Evolutionary conservation across 2,888 invertebrate genomes (phyloP), one percentile per base, ranked within the genome.

Genomic region (Acanthoscelides obtectus): DNA sequence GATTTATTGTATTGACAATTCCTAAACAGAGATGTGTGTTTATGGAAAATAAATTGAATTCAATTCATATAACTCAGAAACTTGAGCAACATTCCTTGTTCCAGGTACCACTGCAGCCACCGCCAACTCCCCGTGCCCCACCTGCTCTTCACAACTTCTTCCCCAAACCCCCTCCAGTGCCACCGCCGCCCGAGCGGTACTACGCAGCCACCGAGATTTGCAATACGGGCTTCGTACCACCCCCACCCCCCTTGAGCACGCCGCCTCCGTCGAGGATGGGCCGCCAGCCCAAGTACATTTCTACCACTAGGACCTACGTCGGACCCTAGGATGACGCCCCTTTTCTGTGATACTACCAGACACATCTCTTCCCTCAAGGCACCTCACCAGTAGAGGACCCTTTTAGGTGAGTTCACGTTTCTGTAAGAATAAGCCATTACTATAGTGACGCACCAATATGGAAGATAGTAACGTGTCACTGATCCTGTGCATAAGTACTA

Each of bases 181-280:
- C 91, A 75, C 92, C 91, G 72, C 90, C 90, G 66, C 88, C 90
- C 75, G 91, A 91, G 85, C 89, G 90, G 84, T 92, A 92, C 86
- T 92, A 92, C 86, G 91, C 92, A 77, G 90, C 91, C 78, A 90
- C 91, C 75, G 91, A 92, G 85, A 90, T 92, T 80, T 88, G 88
- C 25, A 88, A 88, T 81, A 80, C 82, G 69, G 82, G 83, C 69
- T 83, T 85, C 75, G 81, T 85, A 22, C 83, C 83, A 70, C 86
- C 85, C 20, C 84, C 86, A 65, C 85, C 85, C 12, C 86, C 84
- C 64, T 73, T 84, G 67, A 82, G 83, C 21, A 84, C 84, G 8
- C 84, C 85, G 64, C 87, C 87, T 12, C 86, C 88, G 0, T 83
- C 83, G 64, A 80, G 84, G 75, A 78, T 84, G 68, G 86, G 86